Percentiles rank a stretch among this genome's conserved stretches.
phyloP scores from a whole-genome alignment of 64 coral and sea anemone species.

The Anthopleura sola region DNA sequence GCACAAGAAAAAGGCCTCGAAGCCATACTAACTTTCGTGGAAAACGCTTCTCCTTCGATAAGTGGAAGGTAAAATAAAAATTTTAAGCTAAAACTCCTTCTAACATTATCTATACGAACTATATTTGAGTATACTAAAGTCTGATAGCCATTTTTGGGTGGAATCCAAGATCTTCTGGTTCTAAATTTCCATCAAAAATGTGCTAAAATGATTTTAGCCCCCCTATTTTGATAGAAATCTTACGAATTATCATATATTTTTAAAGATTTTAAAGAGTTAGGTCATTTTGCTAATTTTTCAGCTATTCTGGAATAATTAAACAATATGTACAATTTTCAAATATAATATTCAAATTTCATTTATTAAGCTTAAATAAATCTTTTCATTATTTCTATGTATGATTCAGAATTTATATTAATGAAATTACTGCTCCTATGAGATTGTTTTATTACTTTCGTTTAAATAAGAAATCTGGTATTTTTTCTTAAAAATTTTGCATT shows the following conservation, averaged over 20 bases:
- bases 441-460: too few relatives aligned
- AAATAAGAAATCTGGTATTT: too few relatives aligned
- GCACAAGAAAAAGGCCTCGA: conserved; percentile 96
- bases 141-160: neutral
- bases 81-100: neutral
- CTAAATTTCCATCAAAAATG: neutral
- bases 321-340: too few relatives aligned
- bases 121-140: neutral
- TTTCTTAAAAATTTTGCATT: too few relatives aligned
- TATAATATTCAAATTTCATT: too few relatives aligned
- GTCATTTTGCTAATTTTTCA: neutral
- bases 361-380: too few relatives aligned
- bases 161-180: neutral
- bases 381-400: too few relatives aligned
- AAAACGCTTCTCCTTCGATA: conserved; percentile 76
- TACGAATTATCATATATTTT: neutral
- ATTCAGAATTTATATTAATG: too few relatives aligned
- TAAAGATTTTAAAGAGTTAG: neutral
- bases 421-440: too few relatives aligned
- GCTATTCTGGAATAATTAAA: too few relatives aligned
- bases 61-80: conserved; percentile 62
- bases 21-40: conserved; percentile 75
- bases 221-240: neutral
- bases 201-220: neutral
- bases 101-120: neutral